Base-by-base conservation (phyloP, 1,140 invertebrate species). In the Drosophila carrolli region DNA sequence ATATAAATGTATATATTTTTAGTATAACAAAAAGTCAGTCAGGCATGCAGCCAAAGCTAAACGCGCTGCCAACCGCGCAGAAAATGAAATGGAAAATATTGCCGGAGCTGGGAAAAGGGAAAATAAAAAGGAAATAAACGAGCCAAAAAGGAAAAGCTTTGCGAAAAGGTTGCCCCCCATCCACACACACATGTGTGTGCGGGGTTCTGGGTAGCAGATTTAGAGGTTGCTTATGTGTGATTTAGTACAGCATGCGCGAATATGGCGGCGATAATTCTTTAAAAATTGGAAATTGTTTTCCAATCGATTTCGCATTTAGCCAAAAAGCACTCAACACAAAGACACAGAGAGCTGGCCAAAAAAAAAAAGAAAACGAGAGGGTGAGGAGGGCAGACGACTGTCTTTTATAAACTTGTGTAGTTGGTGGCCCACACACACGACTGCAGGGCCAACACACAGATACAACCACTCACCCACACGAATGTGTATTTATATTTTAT, bases 211-310 rank as follows among this genome's bases (percentile, higher is more conserved):
- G 84, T 81, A 91, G 81, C 91, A 92, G 91, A 92, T 92, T 92
- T 92, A 86, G 91, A 92, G 91, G 91, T 92, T 92, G 79, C 91
- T 92, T 92, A 92, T 92, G 89, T 91, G 90, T 92, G 91, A 92
- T 92, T 92, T 92, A 92, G 82, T 77, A 59, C 77, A 90, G 86
- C 83, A 90, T 78, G 88, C 91, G 91, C 91, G 91, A 92, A 92
- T 92, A 92, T 92, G 88, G 88, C 81, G 82, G 91, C 86, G 91
- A 92, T 92, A 92, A 92, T 92, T 92, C 91, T 92, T 92, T 91
- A 92, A 92, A 91, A 92, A 92, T 92, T 92, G 91, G 88, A 92
- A 92, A 92, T 92, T 92, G 91, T 92, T 92, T 92, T 92, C 88
- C 91, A 92, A 92, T 92, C 91, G 91, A 92, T 92, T 92, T 91